A percentile compares a stretch with the other conserved stretches of the same genome.
Evolutionary conservation across 2,113 vertebrate species (phyloP).

Genomic region (Planiliza haematocheilus): DNA sequence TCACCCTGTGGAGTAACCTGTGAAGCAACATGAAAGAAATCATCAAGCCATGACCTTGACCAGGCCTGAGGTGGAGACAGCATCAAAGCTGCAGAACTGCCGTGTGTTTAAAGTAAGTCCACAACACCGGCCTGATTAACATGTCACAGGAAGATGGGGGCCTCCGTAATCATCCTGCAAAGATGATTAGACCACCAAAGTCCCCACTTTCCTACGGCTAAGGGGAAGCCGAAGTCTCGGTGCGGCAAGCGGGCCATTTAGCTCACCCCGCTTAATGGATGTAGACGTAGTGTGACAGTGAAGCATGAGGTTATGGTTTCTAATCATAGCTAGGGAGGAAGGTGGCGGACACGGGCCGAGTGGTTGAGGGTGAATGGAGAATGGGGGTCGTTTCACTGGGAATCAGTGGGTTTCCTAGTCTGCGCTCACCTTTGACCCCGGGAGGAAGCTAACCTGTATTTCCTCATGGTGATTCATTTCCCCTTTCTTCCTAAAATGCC

Average conservation of each 20-base stretch:
- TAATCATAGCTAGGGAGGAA: conserved; percentile 73
- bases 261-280: conserved; percentile 60
- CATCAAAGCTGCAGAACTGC: conserved; percentile 65
- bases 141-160: conserved; percentile 57
- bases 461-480: conserved; percentile 70
- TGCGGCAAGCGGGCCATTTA: conserved; percentile 62
- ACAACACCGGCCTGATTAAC: conserved; percentile 71
- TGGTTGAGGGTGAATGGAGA: conserved; percentile 30
- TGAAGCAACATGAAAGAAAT: conserved; percentile 72
- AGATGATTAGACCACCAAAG: conserved; percentile 62
- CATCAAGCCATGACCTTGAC: conserved; percentile 59
- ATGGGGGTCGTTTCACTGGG: conserved; percentile 45
- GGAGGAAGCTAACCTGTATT: conserved; percentile 55
- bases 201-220: conserved; percentile 22
- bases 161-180: conserved; percentile 55
- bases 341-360: conserved; percentile 31
- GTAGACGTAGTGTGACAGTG: conserved; percentile 69
- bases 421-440: conserved; percentile 59
- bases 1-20: conserved; percentile 46
- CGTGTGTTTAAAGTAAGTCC: conserved; percentile 49
- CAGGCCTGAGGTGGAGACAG: conserved; percentile 52
- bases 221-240: conserved; percentile 27
- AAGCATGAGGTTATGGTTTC: conserved; percentile 80
- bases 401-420: conserved; percentile 31
- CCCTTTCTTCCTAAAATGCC: conserved; percentile 41